Base-by-base conservation (phyloP, 2,113 vertebrate species). In the Ranitomeya imitator region DNA sequence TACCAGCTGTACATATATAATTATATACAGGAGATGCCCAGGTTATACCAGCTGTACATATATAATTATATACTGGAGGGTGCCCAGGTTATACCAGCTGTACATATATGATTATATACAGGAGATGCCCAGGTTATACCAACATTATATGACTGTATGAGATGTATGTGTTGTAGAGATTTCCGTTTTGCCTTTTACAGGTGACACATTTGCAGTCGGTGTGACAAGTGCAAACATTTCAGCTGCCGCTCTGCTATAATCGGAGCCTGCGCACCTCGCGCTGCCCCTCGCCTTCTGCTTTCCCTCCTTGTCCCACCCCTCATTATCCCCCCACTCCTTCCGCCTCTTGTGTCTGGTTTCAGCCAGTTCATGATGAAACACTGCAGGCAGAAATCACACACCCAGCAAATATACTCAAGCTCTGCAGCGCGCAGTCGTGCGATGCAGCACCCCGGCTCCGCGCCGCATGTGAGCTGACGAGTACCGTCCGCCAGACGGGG, bases 321-420 rank as follows among this genome's bases (percentile, higher is more conserved):
- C 85, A 45, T 55, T 69, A 26, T 8, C 83, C 16, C 45, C 18
- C 19, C 18, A 18, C 14, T 4, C 13, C 77, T n/a, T 60, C 45
- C 63, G 4, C 85, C 80, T 74, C 11, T 3, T 51, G n/a, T 15
- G 79, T 80, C 81, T 63, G 71, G 83, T 31, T 87, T 59, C 18
- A 88, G 79, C 86, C 86, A 74, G 86, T 88, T 88, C 69, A 74
- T 3, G 11, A 63, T 74, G 55, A 76, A 81, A 76, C 79, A 83
- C 55, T 76, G 79, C 86, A 88, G 79, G 31, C 65, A 51, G 19
- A 81, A 45, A 60, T 83, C 76, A 82, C 79, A 83, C 86, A 63
- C 67, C 86, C 86, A 83, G 69, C 23, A 3, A 74, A 73, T 71
- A 14, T 37, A 23, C 12, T 7, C 52, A 79, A 54, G 26, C 21